Percentiles rank a stretch among this genome's conserved stretches.
Conservation (phyloP, 1,140 invertebrate species). For the Episyrphus balteatus region DNA sequence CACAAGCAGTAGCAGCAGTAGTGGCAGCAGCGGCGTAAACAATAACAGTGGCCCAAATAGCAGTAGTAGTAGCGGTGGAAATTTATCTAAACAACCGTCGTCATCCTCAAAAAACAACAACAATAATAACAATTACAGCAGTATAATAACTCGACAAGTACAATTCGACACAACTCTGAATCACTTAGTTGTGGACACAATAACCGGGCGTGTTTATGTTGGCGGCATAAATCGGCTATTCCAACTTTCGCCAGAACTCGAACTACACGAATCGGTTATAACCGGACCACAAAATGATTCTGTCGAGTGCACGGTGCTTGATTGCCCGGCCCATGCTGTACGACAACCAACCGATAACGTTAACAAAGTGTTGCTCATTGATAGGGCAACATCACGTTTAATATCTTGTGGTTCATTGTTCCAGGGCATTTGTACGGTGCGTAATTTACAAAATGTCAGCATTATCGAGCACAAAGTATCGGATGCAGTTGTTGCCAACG, state of each 20-base stretch:
- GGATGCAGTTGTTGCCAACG: constrained; percentile 90
- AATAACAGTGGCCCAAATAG: background rate
- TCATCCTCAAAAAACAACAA: background rate
- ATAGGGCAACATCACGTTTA: constrained; percentile 78
- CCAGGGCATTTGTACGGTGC: constrained; percentile 81
- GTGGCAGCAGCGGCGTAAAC: background rate
- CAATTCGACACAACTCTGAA: constrained; percentile 41
- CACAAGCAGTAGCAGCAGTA: background rate
- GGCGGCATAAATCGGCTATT: constrained; percentile 90
- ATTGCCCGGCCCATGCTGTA: constrained; percentile 61
- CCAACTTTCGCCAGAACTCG: constrained; percentile 79
- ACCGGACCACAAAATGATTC: constrained; percentile 89
- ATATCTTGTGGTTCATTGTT: constrained; percentile 88
- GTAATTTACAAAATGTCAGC: constrained; percentile 80
- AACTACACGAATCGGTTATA: constrained; percentile 59
- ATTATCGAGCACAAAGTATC: constrained; percentile 62
- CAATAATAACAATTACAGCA: constrained; percentile 8
- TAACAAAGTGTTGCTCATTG: constrained; percentile 92
- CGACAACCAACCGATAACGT: constrained; percentile 75
- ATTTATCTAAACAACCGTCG: too few relatives aligned
- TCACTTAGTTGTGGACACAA: constrained; percentile 83
- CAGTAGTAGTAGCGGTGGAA: background rate
- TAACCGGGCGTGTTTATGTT: constrained; percentile 83
- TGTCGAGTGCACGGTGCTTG: constrained; percentile 74
- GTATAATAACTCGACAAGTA: constrained; percentile 26